Base-by-base conservation (phyloP, 2,113 vertebrate genomes). In the Cephalopholis sonnerati region DNA sequence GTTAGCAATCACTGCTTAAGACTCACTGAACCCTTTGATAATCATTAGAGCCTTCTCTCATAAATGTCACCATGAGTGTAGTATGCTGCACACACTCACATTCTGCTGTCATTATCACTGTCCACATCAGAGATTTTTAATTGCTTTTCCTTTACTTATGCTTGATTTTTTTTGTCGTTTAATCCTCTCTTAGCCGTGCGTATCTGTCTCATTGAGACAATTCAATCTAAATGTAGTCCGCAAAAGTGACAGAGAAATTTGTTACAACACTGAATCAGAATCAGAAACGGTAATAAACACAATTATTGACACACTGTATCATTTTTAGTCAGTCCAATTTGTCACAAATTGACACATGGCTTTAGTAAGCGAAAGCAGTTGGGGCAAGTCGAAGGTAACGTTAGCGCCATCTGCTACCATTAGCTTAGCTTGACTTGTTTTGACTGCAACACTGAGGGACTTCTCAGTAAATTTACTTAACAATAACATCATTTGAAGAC, bases 1-100 rank as follows among this genome's bases (percentile, higher is more conserved):
- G 87, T 90, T 89, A 87, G 88, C 91, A 91, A 94, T 93, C 91
- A 91, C 78, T 74, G 84, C 87, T 83, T 81, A 83, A 77, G 87
- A 87, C 82, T 79, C 86, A 27, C 70, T 86, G 87, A 85, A 88
- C 84, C 80, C 83, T 89, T 81, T 89, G 90, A 89, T 91, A 91
- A 91, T 91, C 91, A 92, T 85, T 20, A 53, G 79, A 79, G 81
- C 80, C 51, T 81, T 87, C 74, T 82, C 68, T 81, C 74, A 89
- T 77, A 89, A 92, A 93, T 90, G 89, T 91, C 88, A 91, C 76
- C 67, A 36, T 53, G 77, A 85, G 76, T 73, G 82, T 66, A 36
- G 25, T 9, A 57, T 27, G 61, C 73, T 27, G 66, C 76, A 75
- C 75, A 71, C 80, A 36, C 57, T 58, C 58, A 29, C 65, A 74